Conservation (phyloP, 2,888 invertebrate genomes). For the Hecatera dysodea region DNA sequence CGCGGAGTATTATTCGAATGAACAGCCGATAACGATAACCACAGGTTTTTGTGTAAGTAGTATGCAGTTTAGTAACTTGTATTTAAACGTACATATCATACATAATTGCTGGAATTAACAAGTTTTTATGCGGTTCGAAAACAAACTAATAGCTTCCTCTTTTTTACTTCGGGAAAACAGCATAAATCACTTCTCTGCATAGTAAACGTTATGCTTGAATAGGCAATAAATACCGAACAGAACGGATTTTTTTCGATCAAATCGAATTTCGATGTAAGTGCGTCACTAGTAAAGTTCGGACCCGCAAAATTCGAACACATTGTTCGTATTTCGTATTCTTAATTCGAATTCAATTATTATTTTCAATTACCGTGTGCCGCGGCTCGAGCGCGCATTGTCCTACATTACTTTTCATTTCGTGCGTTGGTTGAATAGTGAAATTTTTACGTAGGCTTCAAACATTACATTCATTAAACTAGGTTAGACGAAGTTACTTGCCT, state of each 20-base stretch:
- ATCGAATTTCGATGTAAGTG: constrained; percentile 17
- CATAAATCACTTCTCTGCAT: constrained; percentile 24
- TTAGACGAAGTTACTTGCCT: no score
- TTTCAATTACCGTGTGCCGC: constrained; percentile 85
- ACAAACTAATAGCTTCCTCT: constrained; percentile 36
- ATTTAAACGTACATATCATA: constrained; percentile 30
- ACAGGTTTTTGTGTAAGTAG: constrained; percentile 17
- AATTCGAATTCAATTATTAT: constrained; percentile 89
- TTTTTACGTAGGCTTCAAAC: constrained; percentile 67
- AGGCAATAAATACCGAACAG: constrained; percentile 15
- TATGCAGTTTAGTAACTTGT: constrained; percentile 23
- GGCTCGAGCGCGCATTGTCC: constrained; percentile 78
- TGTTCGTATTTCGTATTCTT: constrained; percentile 86
- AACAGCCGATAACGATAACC: constrained; percentile 34
- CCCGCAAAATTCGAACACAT: constrained; percentile 87
- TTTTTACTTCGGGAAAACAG: constrained; percentile 36
- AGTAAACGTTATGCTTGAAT: constrained; percentile 23
- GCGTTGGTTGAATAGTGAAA: constrained; percentile 67
- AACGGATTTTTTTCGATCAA: constrained; percentile 26
- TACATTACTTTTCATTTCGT: constrained; percentile 71
- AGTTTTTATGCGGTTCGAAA: constrained; percentile 27
- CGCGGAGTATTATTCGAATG: constrained; percentile 48
- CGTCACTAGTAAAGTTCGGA: constrained; percentile 63
- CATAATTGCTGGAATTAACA: constrained; percentile 12
- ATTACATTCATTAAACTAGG: constrained; percentile 62